Evolutionary conservation across 2,888 invertebrate genomes (phyloP).

Genomic region (Pantelozetes paolii): DNA sequence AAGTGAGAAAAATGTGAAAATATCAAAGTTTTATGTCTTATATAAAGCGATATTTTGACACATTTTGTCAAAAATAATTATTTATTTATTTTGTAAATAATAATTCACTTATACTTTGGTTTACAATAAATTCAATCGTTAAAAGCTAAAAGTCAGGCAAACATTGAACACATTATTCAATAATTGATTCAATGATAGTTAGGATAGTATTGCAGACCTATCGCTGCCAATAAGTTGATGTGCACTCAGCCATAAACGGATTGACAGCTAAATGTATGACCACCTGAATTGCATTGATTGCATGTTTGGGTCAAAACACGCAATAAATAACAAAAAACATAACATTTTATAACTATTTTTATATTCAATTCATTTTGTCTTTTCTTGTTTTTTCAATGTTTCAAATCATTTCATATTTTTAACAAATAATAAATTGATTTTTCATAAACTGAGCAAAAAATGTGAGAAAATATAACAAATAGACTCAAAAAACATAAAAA

Average conservation of each 20-base stretch:
- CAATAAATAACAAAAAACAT: conserved; percentile 3
- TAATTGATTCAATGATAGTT: not conserved
- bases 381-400: not conserved
- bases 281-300: not conserved
- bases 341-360: not conserved
- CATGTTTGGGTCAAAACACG: not conserved
- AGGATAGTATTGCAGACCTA: too few relatives aligned
- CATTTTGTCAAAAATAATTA: too few relatives aligned
- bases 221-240: not conserved
- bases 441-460: not conserved
- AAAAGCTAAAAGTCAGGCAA: not conserved
- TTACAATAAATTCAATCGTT: too few relatives aligned
- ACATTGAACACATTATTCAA: not conserved
- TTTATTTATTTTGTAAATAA: too few relatives aligned
- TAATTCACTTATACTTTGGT: too few relatives aligned
- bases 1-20: too few relatives aligned
- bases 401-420: not conserved
- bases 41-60: too few relatives aligned
- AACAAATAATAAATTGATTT: not conserved
- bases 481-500: not conserved
- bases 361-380: not conserved
- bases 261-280: conserved; percentile 17
- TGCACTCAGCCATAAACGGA: conserved; percentile 7
- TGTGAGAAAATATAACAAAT: not conserved
- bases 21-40: too few relatives aligned